Base-by-base conservation (phyloP, 2,113 vertebrate species). In the Cyprinodon variegatus region DNA sequence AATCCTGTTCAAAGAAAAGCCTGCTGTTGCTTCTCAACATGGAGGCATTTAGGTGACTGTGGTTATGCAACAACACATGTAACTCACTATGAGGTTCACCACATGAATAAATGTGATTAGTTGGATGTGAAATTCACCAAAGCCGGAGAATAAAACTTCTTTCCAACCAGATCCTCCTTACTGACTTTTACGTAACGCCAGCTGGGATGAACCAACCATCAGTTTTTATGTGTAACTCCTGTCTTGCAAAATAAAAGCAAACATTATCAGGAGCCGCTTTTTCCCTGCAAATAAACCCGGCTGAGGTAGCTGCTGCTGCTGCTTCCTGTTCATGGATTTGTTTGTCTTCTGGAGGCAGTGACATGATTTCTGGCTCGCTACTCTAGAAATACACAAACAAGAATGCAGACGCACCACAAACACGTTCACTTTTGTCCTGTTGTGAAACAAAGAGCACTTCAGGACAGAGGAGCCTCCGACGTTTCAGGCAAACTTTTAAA, bases 311-410 rank as follows among this genome's bases (percentile, higher is more conserved):
- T 61, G 61, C 66, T 36, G 82, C 65, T 38, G 61, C 29, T 73
- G 65, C 71, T 86, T 77, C 77, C 77, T 73, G 78, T 87, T 82
- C 50, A 74, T 68, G 73, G 70, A 63, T 76, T 15, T 77, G 43
- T 80, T 77, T 82, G 83, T 61, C 66, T 84, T 82, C 72, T 70
- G 79, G 77, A 83, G 76, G 79, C 63, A 70, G 76, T 80, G 68
- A 76, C 73, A 78, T 73, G 63, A 86, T 74, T 89, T 81, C 72
- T 86, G 68, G 40, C 75, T 76, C 53, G 72, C 60, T 59, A 15
- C 39, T 60, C 70, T 78, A 77, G 70, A 84, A 83, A 86, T 82
- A 84, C 40, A 65, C 74, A 70, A 43, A 64, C 66, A 50, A 81
- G 76, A 83, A 82, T 46, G 36, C 15, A 86, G 68, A 77, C 38